These are phyloP conservation scores for Hydrochoerus hydrochaeris DNA, from an alignment of 2,113 vertebrate species.

Conservation along the genomic window DNA sequence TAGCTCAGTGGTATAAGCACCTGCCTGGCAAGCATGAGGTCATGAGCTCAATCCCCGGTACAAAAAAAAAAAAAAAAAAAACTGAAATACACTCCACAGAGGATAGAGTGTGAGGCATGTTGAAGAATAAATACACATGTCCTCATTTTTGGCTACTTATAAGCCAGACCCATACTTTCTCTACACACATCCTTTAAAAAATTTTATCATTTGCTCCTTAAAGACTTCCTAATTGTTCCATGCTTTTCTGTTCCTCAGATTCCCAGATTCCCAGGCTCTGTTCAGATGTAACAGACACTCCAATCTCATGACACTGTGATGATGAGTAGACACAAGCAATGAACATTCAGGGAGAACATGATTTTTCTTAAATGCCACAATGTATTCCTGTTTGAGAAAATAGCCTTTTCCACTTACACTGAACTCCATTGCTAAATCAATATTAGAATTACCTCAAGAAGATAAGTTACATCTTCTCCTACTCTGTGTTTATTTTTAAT, in stretches of 20 bases:
- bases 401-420: background rate
- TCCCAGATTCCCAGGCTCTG: background rate
- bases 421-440: background rate
- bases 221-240: background rate
- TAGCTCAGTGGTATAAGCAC: no score
- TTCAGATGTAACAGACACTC: background rate
- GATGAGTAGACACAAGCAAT: background rate
- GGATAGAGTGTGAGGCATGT: background rate
- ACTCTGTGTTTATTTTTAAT: background rate
- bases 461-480: background rate
- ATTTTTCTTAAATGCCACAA: constrained; percentile 1
- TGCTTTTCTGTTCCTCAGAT: background rate
- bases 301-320: background rate
- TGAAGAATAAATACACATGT: background rate
- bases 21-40: no score
- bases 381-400: background rate
- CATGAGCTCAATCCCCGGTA: no score
- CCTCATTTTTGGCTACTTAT: background rate
- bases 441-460: background rate
- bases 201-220: background rate
- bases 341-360: background rate
- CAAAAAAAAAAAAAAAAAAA: no score
- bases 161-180: background rate
- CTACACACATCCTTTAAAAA: background rate
- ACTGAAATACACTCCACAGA: background rate